Conservation (phyloP, 2,888 invertebrate species). For the Caenorhabditis panamensis region DNA sequence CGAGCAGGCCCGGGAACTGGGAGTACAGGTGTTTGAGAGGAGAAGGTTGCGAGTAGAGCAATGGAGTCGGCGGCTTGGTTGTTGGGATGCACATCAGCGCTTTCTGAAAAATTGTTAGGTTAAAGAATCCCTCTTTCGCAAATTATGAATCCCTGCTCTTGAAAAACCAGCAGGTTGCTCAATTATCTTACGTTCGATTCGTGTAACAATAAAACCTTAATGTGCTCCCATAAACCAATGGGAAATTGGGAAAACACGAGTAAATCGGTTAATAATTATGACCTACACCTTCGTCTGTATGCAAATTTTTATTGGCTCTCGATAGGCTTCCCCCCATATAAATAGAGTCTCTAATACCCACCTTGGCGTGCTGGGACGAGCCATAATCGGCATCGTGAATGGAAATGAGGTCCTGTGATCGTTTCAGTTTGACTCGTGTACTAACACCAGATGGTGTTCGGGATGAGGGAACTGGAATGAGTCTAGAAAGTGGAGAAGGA, state of each 20-base stretch:
- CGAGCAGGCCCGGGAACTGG: conserved; percentile 44
- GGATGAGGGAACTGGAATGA: neutral
- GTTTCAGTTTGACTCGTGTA: conserved; percentile 60
- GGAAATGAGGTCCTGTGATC: conserved; percentile 62
- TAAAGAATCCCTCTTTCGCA: no score
- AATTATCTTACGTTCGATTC: no score
- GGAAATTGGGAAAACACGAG: neutral
- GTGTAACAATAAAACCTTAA: neutral
- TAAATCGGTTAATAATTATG: neutral
- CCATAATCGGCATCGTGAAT: conserved; percentile 59
- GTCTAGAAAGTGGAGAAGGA: conserved; percentile 29
- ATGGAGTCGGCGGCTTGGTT: conserved; percentile 35
- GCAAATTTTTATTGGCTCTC: neutral
- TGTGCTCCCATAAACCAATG: neutral
- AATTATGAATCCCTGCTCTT: neutral
- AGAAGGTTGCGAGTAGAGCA: conserved; percentile 45
- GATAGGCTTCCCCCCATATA: neutral
- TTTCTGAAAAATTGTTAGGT: conserved; percentile 57
- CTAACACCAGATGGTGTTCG: conserved; percentile 31
- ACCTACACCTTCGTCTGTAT: conserved; percentile 4
- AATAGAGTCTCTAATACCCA: conserved; percentile 14
- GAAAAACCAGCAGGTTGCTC: no score
- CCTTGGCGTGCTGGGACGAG: conserved; percentile 46
- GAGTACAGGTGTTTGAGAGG: conserved; percentile 49
- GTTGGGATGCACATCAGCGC: conserved; percentile 57